Base-by-base conservation (phyloP, 2,797 vertebrate genomes). In the Lutjanus campechanus region DNA sequence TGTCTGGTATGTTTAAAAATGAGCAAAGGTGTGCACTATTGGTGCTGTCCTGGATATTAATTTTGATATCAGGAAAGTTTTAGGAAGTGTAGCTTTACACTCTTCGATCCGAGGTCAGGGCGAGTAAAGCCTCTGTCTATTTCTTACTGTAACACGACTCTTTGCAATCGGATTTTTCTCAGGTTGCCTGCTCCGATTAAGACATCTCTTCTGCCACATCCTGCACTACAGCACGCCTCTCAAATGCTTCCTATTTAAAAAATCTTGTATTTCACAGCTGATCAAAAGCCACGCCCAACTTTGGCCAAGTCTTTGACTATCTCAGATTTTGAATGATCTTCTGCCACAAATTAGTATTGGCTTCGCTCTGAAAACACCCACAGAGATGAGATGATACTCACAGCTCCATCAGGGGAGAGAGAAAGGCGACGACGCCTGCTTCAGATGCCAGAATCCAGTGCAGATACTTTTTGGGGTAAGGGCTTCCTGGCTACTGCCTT, bases 391-490 rank as follows among this genome's bases (percentile, higher is more conserved):
- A 79, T 25, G 41, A 68, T 72, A 66, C 86, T 84, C 76, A 81
- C 75, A 7, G 68, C 55, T 82, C 66, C 71, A 13, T 78, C 46
- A 7, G 19, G 11, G 9, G n/a, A 22, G 56, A 46, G 8, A 15
- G n/a, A 63, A 36, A 58, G 16, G 60, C 0, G 43, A 11, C 0
- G 43, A 11, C 3, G 6, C 66, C n/a, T 46, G 61, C 12, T 67
- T 80, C 69, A 25, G 94, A 87, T 88, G 96, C 92, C 69, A 73
- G 88, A 81, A 79, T 95, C 97, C 95, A 94, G 91, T 92, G 97
- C 96, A 94, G 96, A 98, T 98, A 96, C 98, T 99, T 98, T 98
- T 98, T 98, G 97, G 97, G 97, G 97, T 98, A 98, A 98, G 97
- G 97, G 97, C 97, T 98, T 98, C 97, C 97, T 98, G 97, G 96